Evolutionary conservation across 2,113 vertebrate species (phyloP).

Genomic region (Empidonax traillii): DNA sequence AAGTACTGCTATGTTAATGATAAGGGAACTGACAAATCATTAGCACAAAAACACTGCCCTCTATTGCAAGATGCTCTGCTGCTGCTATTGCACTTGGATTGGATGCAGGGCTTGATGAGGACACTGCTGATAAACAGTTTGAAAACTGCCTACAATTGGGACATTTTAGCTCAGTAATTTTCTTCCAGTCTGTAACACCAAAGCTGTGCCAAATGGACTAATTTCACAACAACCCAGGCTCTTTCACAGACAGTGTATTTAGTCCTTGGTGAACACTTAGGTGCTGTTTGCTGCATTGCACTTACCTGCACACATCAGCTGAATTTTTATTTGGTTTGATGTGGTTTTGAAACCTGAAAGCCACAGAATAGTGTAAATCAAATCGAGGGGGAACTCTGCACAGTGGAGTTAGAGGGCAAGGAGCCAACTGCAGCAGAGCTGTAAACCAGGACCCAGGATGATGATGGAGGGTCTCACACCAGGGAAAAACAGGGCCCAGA

Average conservation of each 20-base stretch:
- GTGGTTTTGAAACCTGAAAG: neutral
- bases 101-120: neutral
- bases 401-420: neutral
- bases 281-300: neutral
- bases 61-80: neutral
- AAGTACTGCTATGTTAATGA: neutral
- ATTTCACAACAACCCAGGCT: neutral
- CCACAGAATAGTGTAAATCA: neutral
- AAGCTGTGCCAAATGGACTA: neutral
- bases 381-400: neutral
- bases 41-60: slow-evolving; percentile 23
- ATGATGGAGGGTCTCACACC: neutral
- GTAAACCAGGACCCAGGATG: neutral
- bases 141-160: neutral
- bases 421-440: neutral
- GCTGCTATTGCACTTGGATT: neutral
- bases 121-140: neutral
- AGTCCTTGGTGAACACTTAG: neutral
- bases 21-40: neutral
- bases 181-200: neutral
- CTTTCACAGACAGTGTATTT: neutral
- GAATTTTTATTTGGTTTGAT: neutral
- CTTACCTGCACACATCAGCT: neutral
- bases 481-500: neutral
- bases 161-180: neutral